Base-by-base conservation (phyloP, 2,797 vertebrate genomes). In the Luscinia luscinia region DNA sequence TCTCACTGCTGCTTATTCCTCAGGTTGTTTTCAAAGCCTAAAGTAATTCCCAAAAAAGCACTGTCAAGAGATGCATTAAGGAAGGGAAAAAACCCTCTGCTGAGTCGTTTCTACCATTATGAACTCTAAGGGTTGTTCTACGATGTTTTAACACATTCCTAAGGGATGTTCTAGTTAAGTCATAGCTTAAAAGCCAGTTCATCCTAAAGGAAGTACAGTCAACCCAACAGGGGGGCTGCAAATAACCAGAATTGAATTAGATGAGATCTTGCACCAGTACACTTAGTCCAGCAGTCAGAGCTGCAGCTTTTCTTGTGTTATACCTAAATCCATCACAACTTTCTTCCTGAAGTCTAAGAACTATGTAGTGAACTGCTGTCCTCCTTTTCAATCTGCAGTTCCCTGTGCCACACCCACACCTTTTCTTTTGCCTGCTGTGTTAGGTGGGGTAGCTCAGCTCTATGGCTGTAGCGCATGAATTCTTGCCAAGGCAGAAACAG, bases 41-140 rank as follows among this genome's bases (percentile, higher is more conserved):
- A 87, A 81, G 40, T 78, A 88, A 82, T 86, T 88, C 59, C 41
- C 21, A 3, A 46, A 85, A 92, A 88, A 82, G 51, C 58, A 32
- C 52, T 61, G 66, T 78, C 73, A 84, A 84, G 81, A 67, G 41
- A 77, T 74, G 70, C 93, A 89, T 92, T 95, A 93, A 90, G 74
- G 70, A 84, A 76, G 40, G 2, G 3, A 13, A 38, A 36, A 34
- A 52, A 28, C 30, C 26, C 51, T 70, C 32, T 55, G 22, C 51
- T 90, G 77, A 86, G 91, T 81, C 0, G 2, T 77, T 93, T 92
- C 66, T 19, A 81, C 64, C 9, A 15, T 62, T 89, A 72, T 54
- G 36, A 91, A 52, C 55, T 72, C 80, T 43, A 69, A 40, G 63
- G 19, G 26, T 55, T 41, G 34, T 78, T 78, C 28, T 63, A 36